Evolutionary conservation across 2,797 vertebrate species (phyloP), one percentile per base, ranked within the genome.

Genomic region (Urocyon cinereoargenteus): DNA sequence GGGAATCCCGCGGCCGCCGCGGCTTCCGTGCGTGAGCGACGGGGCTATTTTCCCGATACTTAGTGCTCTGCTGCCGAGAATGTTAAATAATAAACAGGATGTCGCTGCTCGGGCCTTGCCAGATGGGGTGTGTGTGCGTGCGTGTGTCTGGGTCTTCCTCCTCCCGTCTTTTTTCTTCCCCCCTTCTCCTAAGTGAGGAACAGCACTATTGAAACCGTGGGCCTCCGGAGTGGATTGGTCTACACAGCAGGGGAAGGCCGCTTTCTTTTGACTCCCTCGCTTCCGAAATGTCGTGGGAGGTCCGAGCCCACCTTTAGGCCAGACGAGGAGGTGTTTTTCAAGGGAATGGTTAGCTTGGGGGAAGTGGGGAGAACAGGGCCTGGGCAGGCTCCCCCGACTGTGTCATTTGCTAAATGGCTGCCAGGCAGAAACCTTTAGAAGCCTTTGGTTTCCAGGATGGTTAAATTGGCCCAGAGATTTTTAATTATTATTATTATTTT

Each of bases 81-180:
- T 14, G 93, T 96, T 70, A 62, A 61, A 61, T 91, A 87, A 96
- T 96, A 98, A 97, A 97, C 98, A 97, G 97, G 98, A 97, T 97
- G 96, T 96, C 85, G 96, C 90, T 24, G 0, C 95, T 22, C 86
- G 36, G 75, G 91, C 91, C 90, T 95, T 66, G 90, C 94, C 97
- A 88, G 97, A 96, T 88, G 92, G 88, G 3, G 7, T 3, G 68
- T n/a, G 64, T 13, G 34, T 21, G 59, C 11, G 19, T 0, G 19
- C 9, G 57, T 1, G 40, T 9, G 8, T 9, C 9, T 31, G n/a
- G n/a, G 16, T 66, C n/a, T 64, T 11, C 14, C 31, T 2, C 5
- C 3, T 14, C 15, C 64, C 24, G 26, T n/a, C 22, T 14, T 9
- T 10, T 6, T 9, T 36, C 3, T n/a, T 24, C 6, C 24, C 21